Percentiles rank a stretch among this genome's conserved stretches.
Evolutionary conservation across 2,797 vertebrate genomes (phyloP).

Genomic region (Podargus strigoides): DNA sequence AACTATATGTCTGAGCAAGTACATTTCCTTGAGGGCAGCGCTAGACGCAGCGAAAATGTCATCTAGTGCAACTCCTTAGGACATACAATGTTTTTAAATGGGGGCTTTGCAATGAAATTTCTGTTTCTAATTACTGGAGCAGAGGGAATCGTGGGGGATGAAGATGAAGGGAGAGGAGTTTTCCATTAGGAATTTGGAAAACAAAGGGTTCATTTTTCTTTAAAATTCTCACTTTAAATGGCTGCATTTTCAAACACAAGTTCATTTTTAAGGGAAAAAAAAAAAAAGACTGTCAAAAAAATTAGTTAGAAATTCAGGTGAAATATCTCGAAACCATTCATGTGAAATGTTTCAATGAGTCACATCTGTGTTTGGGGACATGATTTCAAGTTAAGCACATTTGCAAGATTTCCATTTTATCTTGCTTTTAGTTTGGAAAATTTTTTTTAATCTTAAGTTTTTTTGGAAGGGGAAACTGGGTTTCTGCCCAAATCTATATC

Average conservation of each 20-base stretch:
- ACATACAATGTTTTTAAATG: background rate
- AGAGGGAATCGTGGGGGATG: background rate
- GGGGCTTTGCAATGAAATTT: background rate
- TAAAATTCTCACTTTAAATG: background rate
- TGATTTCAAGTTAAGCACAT: background rate
- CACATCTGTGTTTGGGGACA: background rate
- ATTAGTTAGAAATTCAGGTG: background rate
- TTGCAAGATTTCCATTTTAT: background rate
- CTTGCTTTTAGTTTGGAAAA: background rate
- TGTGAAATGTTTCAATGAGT: background rate
- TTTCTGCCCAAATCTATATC: background rate
- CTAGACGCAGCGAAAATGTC: conserved; percentile 5
- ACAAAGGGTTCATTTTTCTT: background rate
- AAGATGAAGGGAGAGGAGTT: background rate
- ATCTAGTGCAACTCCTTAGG: background rate
- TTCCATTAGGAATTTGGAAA: background rate
- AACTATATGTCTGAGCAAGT: background rate
- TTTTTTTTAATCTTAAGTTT: background rate
- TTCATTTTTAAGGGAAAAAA: background rate
- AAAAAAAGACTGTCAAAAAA: background rate
- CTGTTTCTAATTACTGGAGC: conserved; percentile 39
- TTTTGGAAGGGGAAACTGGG: background rate
- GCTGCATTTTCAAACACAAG: background rate
- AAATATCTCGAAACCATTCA: background rate
- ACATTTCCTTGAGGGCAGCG: conserved; percentile 27